Evolutionary conservation across 2,797 vertebrate species (phyloP), one percentile per base, ranked within the genome.

Genomic region (Rhinoraja longicauda): DNA sequence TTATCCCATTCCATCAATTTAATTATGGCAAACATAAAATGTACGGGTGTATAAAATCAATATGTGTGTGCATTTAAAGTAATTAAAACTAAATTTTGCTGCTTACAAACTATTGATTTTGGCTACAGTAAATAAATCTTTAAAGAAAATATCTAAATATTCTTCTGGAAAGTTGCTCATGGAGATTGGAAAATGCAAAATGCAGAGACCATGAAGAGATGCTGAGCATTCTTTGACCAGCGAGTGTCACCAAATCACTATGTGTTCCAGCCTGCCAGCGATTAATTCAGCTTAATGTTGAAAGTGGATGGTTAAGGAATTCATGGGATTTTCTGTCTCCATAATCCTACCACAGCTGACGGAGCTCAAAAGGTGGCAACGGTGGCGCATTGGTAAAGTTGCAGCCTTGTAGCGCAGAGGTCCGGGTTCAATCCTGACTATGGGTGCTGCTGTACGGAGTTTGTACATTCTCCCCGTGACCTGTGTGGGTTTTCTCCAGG

Each of bases 231-330:
- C 15, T 53, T 73, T 92, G 70, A 92, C 90, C 90, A 92, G 24
- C 26, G 29, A 15, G 90, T 92, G 90, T 92, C 90, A 53, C 90
- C 45, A 92, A 73, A 92, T 92, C 90, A 53, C 70, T 92, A 72
- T 67, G 2, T 73, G 70, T 73, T 26, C 72, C 26, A 67, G 39
- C 64, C 26, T 45, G 90, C 26, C 7, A n/a, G 1, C 10, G 4
- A 72, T 91, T 91, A 26, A 45, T 24, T 86, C 57, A 62, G 15
- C 82, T 62, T 2, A 88, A 19, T 19, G 19, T 10, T 84, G 57
- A 84, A 19, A 36, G n/a, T 36, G 32, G 59, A 88, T 67, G n/a
- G n/a, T n/a, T 67, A 32, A 57, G 84, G 21, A 67, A 21, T 88
- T 36, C n/a, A 7, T 17, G 21, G n/a, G 15, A 64, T 72, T 72